Base-by-base conservation (phyloP, 2,888 invertebrate species). In the Priocnemis perturbator region DNA sequence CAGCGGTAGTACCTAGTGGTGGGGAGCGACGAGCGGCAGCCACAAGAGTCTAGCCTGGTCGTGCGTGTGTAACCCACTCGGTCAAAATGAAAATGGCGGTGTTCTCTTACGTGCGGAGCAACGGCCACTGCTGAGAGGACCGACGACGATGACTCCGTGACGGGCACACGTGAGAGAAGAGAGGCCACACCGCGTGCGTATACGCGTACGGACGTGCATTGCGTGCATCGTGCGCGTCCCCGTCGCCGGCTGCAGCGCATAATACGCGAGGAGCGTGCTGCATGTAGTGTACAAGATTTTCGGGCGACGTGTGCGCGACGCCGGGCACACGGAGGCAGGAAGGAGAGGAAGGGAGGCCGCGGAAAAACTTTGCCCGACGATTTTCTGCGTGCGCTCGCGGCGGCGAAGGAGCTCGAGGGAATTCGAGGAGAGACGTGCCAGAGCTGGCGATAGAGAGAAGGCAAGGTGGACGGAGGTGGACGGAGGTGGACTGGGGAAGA, bases 81-180 rank as follows among this genome's bases (percentile, higher is more conserved):
- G 73, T 60, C 72, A 73, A 82, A 86, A 86, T 78, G 85, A 88
- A 88, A 87, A 88, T 88, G 88, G 88, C 88, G 88, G 87, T 85
- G 81, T 84, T 83, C 79, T 81, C 77, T 81, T 81, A 81, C 83
- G 82, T 75, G 77, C 74, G 74, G 79, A 79, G 83, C 79, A 77
- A 81, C 83, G 81, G 78, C 74, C 82, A 78, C 77, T 82, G 75
- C 37, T 37, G 37, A 37, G 14, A 11, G 37, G 37, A 11, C 37
- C 37, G 37, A 37, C 64, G 75, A 81, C 74, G 78, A 79, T 81
- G 79, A 26, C n/a, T 4, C 75, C 66, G 58, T 76, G 79, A 81
- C 76, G 77, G 75, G 78, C 82, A 83, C 82, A 83, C 81, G 83
- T 83, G 83, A 77, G 68, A 7, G 45, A 44, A 58, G 30, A 50